Evolutionary conservation across 2,797 vertebrate species (phyloP).

Genomic region (Enteromius mattozi): DNA sequence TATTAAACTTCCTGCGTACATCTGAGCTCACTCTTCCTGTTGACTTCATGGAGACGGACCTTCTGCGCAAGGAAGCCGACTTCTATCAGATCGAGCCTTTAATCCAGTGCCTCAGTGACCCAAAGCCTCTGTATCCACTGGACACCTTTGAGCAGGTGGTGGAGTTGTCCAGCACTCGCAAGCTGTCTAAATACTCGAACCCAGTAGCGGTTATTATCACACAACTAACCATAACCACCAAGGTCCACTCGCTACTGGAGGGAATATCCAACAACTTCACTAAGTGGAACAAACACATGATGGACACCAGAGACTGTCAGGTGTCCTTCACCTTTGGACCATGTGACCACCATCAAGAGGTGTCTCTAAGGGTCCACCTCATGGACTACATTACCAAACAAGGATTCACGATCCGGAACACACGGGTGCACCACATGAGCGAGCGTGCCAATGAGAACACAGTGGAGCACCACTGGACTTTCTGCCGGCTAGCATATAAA

Average conservation of each 20-base stretch:
- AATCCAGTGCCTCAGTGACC: conserved; percentile 95
- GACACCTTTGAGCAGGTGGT: conserved; percentile 98
- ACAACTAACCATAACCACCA: conserved; percentile 95
- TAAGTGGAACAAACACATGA: conserved; percentile 99
- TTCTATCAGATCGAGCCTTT: conserved; percentile 98
- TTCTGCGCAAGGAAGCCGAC: conserved; percentile 95
- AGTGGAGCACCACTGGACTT: conserved; percentile 99
- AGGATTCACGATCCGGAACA: conserved; percentile 96
- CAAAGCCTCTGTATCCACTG: conserved; percentile 92
- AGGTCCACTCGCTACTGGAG: conserved; percentile 92
- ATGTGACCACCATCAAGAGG: conserved; percentile 98
- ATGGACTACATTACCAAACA: conserved; percentile 99
- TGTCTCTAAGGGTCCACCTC: conserved; percentile 93
- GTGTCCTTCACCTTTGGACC: conserved; percentile 99
- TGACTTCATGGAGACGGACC: conserved; percentile 96
- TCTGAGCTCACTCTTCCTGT: conserved; percentile 94
- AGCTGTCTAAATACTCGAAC: conserved; percentile 98
- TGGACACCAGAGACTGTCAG: conserved; percentile 99
- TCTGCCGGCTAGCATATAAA: conserved; percentile 94
- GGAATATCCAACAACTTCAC: conserved; percentile 97
- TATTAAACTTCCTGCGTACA: conserved; percentile 96
- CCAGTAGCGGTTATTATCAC: conserved; percentile 98
- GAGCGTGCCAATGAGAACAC: conserved; percentile 99
- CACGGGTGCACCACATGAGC: conserved; percentile 98
- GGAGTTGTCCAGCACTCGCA: conserved; percentile 96